Percentiles rank a stretch among this genome's conserved stretches.
Evolutionary conservation across 2,113 vertebrate genomes (phyloP).

Genomic region (Larimichthys crocea): DNA sequence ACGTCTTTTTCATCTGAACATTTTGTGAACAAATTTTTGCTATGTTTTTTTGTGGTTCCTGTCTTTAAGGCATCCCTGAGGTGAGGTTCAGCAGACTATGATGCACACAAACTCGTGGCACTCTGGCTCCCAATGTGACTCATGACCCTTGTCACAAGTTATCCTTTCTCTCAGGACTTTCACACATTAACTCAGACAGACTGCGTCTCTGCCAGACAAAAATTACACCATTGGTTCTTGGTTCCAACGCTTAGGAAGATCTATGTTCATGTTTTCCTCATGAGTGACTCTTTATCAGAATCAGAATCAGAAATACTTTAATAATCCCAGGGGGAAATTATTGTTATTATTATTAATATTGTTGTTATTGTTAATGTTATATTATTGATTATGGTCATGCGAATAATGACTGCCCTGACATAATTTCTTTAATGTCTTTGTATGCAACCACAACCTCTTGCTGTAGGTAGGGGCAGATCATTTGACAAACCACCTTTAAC

Average conservation of each 20-base stretch:
- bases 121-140: slow-evolving; percentile 46
- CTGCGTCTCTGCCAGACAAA: not conserved
- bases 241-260: not conserved
- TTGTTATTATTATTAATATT: too few species aligned
- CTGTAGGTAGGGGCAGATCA: not conserved
- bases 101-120: slow-evolving; percentile 39
- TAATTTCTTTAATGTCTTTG: not conserved
- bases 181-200: slow-evolving; percentile 17
- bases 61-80: slow-evolving; percentile 45
- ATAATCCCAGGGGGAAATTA: too few species aligned
- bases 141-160: slow-evolving; percentile 60
- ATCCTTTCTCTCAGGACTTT: slow-evolving; percentile 1
- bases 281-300: not conserved
- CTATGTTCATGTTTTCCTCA: not conserved
- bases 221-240: not conserved
- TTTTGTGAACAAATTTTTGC: slow-evolving; percentile 18
- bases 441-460: not conserved
- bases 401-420: not conserved
- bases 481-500: not conserved
- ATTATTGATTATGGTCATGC: not conserved
- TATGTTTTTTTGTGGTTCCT: slow-evolving; percentile 11
- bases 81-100: slow-evolving; percentile 17
- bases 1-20: slow-evolving; percentile 27
- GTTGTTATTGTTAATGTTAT: too few species aligned
- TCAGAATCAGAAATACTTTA: too few species aligned